These are phyloP conservation scores for Drosophila austrosaltans DNA, from an alignment of 2,888 invertebrate genomes.

Conservation along the genomic window DNA sequence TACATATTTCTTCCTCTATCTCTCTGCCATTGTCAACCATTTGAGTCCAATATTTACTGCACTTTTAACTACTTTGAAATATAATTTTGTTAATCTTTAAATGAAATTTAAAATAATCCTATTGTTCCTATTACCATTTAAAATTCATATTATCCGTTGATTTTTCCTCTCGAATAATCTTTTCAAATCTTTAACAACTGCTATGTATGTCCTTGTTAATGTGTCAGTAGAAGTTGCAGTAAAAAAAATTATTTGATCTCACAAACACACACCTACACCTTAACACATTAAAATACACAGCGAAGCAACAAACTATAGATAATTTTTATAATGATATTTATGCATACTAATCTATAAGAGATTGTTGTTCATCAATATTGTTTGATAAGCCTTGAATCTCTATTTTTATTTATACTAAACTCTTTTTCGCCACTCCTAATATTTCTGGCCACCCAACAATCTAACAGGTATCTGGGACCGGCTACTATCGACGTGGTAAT, in stretches of 20 bases:
- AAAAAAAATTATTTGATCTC: constrained; percentile 29
- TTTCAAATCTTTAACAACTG: constrained; percentile 39
- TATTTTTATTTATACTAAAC: constrained; percentile 11
- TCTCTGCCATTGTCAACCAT: constrained; percentile 19
- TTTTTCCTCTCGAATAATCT: constrained; percentile 60
- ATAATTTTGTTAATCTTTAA: constrained; percentile 42
- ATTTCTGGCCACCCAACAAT: background rate
- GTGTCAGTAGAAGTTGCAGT: constrained; percentile 75
- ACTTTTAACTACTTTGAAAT: constrained; percentile 42
- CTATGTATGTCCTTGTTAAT: constrained; percentile 50
- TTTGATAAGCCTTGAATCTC: constrained; percentile 15
- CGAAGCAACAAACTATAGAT: constrained; percentile 27
- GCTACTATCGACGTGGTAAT: constrained; percentile 83
- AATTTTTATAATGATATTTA: constrained; percentile 7
- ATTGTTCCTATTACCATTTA: background rate
- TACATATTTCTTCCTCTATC: constrained; percentile 10
- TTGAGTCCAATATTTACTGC: constrained; percentile 46
- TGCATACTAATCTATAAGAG: constrained; percentile 5
- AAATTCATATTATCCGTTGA: constrained; percentile 44
- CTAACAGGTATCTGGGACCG: constrained; percentile 69
- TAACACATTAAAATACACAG: constrained; percentile 25
- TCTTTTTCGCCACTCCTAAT: constrained; percentile 24
- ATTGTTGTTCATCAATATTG: background rate
- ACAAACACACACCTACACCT: constrained; percentile 14
- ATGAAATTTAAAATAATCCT: constrained; percentile 29